These are phyloP conservation scores for Silurus asotus DNA, from an alignment of 2,113 vertebrate genomes.

Conservation along the genomic window DNA sequence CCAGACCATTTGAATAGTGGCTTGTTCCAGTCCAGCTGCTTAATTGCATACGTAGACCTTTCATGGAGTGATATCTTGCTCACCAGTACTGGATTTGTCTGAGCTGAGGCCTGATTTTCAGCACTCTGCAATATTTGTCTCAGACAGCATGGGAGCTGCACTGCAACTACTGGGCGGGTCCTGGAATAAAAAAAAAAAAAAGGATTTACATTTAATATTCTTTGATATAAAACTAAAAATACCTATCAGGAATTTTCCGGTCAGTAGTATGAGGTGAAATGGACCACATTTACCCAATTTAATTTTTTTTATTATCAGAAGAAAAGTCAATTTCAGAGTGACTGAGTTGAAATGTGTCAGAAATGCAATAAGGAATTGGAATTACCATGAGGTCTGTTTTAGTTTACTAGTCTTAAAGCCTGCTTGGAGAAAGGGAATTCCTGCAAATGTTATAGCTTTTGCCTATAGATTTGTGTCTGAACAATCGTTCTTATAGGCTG, in stretches of 20 bases:
- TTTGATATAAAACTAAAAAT: not conserved
- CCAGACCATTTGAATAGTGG: constrained; percentile 28
- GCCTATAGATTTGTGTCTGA: not conserved
- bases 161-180: constrained; percentile 9
- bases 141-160: not conserved
- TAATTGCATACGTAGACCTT: constrained; percentile 45
- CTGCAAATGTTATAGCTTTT: constrained; percentile 9
- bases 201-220: not conserved
- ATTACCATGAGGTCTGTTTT: not conserved
- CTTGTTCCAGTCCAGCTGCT: constrained; percentile 20
- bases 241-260: not conserved
- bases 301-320: not conserved
- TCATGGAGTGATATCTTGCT: constrained; percentile 50
- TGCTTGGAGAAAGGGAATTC: constrained; percentile 9
- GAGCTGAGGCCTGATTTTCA: constrained; percentile 43
- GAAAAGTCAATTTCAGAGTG: constrained; percentile 2
- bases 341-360: constrained; percentile 6
- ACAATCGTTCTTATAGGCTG: not conserved
- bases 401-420: not conserved
- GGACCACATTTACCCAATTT: not conserved
- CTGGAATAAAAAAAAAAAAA: not conserved
- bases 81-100: constrained; percentile 31
- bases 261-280: not conserved
- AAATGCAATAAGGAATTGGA: not conserved
- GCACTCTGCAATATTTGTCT: constrained; percentile 35